These are phyloP conservation scores for Drosophila nasuta DNA, from an alignment of 1,140 invertebrate genomes.

Conservation along the genomic window DNA sequence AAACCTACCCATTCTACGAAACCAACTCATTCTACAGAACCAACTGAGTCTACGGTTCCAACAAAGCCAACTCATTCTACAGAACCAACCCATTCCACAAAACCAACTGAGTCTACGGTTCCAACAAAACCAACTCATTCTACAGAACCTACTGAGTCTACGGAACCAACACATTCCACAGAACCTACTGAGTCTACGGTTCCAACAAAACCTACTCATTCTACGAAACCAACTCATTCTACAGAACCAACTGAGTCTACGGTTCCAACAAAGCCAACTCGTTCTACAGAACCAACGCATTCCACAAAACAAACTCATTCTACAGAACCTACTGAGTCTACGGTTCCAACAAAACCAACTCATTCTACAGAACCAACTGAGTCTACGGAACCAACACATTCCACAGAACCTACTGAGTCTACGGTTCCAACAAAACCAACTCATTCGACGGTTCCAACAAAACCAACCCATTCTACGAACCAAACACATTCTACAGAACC, in stretches of 20 bases:
- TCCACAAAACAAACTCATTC: too few relatives aligned
- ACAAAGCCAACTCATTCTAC: too few relatives aligned
- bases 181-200: not conserved
- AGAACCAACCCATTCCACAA: not conserved
- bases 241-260: not conserved
- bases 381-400: not conserved
- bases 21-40: not conserved
- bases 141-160: too few relatives aligned
- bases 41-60: too few relatives aligned
- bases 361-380: not conserved
- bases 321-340: too few relatives aligned
- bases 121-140: not conserved
- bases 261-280: not conserved
- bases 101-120: too few relatives aligned
- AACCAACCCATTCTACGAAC: not conserved
- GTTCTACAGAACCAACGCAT: not conserved
- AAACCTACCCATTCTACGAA: too few relatives aligned
- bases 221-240: not conserved
- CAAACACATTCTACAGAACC: not conserved
- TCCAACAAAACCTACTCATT: not conserved
- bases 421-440: not conserved
- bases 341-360: not conserved
- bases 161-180: not conserved
- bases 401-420: not conserved
- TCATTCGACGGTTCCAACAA: not conserved